Conservation (phyloP, 2,113 vertebrate species). For the Platycercus adscitus region DNA sequence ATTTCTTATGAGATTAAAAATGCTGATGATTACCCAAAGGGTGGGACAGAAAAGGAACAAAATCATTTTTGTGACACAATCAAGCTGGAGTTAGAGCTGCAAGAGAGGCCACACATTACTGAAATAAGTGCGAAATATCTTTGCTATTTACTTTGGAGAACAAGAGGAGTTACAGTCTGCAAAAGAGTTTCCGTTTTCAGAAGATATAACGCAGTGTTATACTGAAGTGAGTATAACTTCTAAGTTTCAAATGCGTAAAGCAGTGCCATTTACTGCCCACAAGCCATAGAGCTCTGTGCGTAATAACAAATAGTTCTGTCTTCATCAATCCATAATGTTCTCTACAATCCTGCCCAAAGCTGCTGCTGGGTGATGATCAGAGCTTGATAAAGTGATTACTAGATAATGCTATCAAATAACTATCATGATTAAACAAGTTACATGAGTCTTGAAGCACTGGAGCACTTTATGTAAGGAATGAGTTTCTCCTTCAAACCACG, state of each 20-base stretch:
- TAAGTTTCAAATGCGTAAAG: slow-evolving; percentile 8
- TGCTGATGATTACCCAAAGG: background rate
- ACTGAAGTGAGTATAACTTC: slow-evolving; percentile 6
- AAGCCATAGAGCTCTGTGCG: background rate
- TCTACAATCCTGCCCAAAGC: slow-evolving; percentile 58
- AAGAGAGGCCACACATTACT: background rate
- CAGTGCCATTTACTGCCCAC: background rate
- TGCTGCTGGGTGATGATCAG: slow-evolving; percentile 60
- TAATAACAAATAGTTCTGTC: slow-evolving; percentile 41
- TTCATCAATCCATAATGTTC: slow-evolving; percentile 47
- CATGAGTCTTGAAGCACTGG: slow-evolving; percentile 55
- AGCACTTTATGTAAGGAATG: slow-evolving; percentile 68
- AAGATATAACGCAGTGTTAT: background rate
- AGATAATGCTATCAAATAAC: slow-evolving; percentile 72
- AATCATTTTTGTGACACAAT: background rate
- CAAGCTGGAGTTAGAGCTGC: background rate
- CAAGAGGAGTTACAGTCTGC: background rate
- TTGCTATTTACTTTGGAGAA: background rate
- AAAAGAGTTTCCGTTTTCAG: background rate
- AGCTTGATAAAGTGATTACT: slow-evolving; percentile 75
- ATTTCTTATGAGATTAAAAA: background rate
- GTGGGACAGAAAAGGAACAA: background rate
- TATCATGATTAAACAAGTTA: slow-evolving; percentile 68
- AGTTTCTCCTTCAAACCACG: slow-evolving; percentile 65
- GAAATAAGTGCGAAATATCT: background rate